phyloP scores from a whole-genome alignment of 2,888 invertebrate genomes.

The Metellina segmentata region DNA sequence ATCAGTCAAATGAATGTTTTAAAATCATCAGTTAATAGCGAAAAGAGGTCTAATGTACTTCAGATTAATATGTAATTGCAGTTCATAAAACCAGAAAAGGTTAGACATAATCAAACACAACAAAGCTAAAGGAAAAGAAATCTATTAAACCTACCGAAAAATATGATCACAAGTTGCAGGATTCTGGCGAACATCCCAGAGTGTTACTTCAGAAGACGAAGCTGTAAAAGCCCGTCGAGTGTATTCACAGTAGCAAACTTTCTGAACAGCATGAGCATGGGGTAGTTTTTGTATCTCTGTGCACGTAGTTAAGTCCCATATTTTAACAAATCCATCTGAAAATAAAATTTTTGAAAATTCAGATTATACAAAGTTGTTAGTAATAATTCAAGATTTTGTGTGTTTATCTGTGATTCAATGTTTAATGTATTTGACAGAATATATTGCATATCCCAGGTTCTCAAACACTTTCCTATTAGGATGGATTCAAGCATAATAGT shows the following conservation, averaged over 20 bases:
- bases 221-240: constrained; percentile 87
- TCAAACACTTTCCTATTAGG: no score
- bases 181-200: constrained; percentile 82
- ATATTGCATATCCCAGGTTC: no score
- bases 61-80: not conserved
- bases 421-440: no score
- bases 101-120: not conserved
- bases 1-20: no score
- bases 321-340: constrained; percentile 90
- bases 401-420: no score
- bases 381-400: no score
- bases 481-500: no score
- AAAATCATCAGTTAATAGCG: no score
- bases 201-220: constrained; percentile 88
- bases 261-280: constrained; percentile 88
- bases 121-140: not conserved
- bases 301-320: constrained; percentile 91
- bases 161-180: constrained; percentile 86
- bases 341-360: no score
- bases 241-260: constrained; percentile 85
- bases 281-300: constrained; percentile 86
- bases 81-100: not conserved
- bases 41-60: not conserved
- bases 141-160: constrained; percentile 82
- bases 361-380: no score